phyloP scores from a whole-genome alignment of 2,113 vertebrate species.

The Serranochromis macrocephalus region DNA sequence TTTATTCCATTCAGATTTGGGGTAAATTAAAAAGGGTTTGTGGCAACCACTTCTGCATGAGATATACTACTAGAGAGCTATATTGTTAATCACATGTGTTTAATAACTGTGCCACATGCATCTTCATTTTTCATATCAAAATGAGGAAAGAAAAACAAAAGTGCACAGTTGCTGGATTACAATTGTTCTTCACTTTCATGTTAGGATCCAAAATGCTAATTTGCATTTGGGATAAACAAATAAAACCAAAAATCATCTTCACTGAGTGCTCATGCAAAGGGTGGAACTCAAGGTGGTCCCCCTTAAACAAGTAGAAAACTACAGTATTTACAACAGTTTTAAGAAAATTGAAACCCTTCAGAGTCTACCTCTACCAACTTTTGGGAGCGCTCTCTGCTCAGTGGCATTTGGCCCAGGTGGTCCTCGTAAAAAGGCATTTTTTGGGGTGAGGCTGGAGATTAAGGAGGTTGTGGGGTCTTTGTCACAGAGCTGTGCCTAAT shows the following conservation, averaged over 20 bases:
- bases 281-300: slow-evolving; percentile 1
- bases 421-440: slow-evolving; percentile 71
- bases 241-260: slow-evolving; percentile 39
- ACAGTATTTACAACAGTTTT: slow-evolving; percentile 39
- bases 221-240: background rate
- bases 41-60: background rate
- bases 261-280: background rate
- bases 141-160: background rate
- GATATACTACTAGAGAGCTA: background rate
- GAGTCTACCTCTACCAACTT: slow-evolving; percentile 81
- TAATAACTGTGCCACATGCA: slow-evolving; percentile 29
- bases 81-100: slow-evolving; percentile 6
- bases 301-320: slow-evolving; percentile 50
- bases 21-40: background rate
- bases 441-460: background rate
- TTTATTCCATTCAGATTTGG: background rate
- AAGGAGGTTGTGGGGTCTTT: background rate
- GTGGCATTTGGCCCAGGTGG: slow-evolving; percentile 76
- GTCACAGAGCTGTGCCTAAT: background rate
- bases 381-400: slow-evolving; percentile 72
- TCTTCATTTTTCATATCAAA: slow-evolving; percentile 3
- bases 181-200: slow-evolving; percentile 11
- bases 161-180: slow-evolving; percentile 8
- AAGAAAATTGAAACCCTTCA: slow-evolving; percentile 26
- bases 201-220: background rate